Evolutionary conservation across 2,113 vertebrate genomes (phyloP).

Genomic region (Pseudonaja textilis): DNA sequence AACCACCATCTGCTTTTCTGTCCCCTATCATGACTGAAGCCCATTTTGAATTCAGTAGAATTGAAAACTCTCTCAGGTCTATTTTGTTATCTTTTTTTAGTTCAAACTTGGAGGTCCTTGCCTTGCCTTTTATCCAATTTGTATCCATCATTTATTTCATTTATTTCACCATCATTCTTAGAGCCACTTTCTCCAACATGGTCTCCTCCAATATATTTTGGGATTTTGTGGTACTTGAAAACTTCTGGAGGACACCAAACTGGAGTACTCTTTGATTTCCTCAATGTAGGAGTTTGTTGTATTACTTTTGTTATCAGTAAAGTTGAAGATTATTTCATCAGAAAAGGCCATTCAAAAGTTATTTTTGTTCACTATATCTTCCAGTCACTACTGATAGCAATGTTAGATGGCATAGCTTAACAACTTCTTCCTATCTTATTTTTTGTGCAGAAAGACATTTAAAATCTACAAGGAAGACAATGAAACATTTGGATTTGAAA

Average conservation of each 20-base stretch:
- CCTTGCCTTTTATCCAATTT: neutral
- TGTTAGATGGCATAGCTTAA: neutral
- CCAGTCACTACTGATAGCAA: neutral
- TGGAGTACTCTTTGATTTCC: neutral
- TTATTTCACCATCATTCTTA: neutral
- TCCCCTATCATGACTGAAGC: neutral
- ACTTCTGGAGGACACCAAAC: neutral
- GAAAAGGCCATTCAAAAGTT: neutral
- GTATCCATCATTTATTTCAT: neutral
- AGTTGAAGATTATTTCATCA: neutral
- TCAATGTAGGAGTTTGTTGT: neutral
- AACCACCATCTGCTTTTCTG: neutral
- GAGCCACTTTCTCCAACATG: neutral
- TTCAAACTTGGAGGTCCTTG: neutral
- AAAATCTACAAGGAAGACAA: constrained; percentile 87
- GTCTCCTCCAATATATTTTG: neutral
- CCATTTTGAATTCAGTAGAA: neutral
- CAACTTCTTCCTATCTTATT: neutral
- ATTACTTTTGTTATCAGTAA: neutral
- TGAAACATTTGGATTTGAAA: constrained; percentile 92
- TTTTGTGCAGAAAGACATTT: constrained; percentile 63
- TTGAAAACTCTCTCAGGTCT: neutral
- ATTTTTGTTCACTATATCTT: neutral
- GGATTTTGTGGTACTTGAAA: neutral
- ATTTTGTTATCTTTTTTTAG: neutral